A percentile compares a stretch with the other conserved stretches of the same genome.
Evolutionary conservation across 2,888 invertebrate species (phyloP).

Genomic region (Sisyra terminalis): DNA sequence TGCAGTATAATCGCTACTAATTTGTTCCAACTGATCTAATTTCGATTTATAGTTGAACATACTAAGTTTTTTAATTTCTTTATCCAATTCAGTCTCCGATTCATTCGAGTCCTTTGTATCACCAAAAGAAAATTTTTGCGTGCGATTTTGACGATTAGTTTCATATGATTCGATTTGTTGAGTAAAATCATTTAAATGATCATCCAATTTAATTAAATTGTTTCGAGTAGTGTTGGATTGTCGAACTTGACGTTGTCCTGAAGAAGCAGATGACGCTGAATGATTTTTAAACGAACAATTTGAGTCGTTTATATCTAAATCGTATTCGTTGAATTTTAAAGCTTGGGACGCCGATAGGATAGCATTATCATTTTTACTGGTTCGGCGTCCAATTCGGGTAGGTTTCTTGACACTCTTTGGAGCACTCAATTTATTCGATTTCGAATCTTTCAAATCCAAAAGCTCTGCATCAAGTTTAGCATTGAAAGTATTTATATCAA

Average conservation of each 20-base stretch:
- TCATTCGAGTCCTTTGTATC: too few relatives aligned
- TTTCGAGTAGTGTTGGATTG: not conserved
- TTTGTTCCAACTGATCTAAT: not conserved
- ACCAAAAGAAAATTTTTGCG: too few relatives aligned
- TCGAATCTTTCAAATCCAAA: not conserved
- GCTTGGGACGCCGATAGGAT: too few relatives aligned
- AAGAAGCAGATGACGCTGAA: too few relatives aligned
- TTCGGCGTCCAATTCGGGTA: too few relatives aligned
- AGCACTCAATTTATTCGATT: not conserved
- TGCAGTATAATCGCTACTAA: not conserved
- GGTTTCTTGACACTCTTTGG: too few relatives aligned
- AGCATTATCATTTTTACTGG: too few relatives aligned
- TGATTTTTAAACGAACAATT: too few relatives aligned
- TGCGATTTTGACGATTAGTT: too few relatives aligned
- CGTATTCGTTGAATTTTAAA: too few relatives aligned
- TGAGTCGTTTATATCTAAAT: too few relatives aligned
- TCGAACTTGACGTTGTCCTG: not conserved
- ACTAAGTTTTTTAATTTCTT: not conserved
- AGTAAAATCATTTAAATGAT: not conserved
- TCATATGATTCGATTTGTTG: not conserved
- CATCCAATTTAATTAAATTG: constrained; percentile 2
- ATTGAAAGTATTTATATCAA: not conserved
- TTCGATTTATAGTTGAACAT: not conserved
- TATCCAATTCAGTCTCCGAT: not conserved
- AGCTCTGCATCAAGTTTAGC: not conserved